Conservation (phyloP, 2,113 vertebrate genomes). For the Ancistrus triradiatus region DNA sequence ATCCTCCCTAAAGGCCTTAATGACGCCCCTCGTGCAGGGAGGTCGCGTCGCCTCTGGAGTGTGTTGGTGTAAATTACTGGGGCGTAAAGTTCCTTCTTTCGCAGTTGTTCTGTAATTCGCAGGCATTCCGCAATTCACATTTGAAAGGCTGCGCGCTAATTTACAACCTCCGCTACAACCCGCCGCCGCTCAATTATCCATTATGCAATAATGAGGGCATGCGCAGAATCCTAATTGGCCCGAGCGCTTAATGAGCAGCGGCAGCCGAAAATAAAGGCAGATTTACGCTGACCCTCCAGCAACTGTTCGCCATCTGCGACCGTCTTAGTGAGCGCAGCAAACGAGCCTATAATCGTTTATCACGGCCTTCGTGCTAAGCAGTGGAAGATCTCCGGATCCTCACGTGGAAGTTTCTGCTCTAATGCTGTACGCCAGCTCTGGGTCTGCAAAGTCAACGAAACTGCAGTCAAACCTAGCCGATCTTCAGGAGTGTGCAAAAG, state of each 20-base stretch:
- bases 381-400: too few relatives aligned
- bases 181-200: background rate
- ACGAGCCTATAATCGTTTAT: too few relatives aligned
- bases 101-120: background rate
- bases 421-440: too few relatives aligned
- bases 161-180: background rate
- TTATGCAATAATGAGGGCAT: constrained; percentile 9
- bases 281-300: constrained; percentile 1
- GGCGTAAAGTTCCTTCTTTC: background rate
- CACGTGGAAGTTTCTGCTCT: too few relatives aligned
- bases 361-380: too few relatives aligned
- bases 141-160: background rate
- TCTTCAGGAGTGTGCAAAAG: too few relatives aligned
- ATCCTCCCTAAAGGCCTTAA: background rate
- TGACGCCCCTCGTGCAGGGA: constrained; percentile 6
- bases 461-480: too few relatives aligned
- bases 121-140: background rate
- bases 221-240: background rate
- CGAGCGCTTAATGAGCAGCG: background rate
- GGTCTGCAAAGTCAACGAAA: too few relatives aligned
- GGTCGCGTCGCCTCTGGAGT: constrained; percentile 17
- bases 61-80: constrained; percentile 27
- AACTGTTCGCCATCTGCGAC: constrained; percentile 2
- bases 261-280: background rate
- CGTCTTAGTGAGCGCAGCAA: too few relatives aligned